Evolutionary conservation across 1,140 invertebrate genomes (phyloP).

Genomic region (Philotrypesis tridentata): DNA sequence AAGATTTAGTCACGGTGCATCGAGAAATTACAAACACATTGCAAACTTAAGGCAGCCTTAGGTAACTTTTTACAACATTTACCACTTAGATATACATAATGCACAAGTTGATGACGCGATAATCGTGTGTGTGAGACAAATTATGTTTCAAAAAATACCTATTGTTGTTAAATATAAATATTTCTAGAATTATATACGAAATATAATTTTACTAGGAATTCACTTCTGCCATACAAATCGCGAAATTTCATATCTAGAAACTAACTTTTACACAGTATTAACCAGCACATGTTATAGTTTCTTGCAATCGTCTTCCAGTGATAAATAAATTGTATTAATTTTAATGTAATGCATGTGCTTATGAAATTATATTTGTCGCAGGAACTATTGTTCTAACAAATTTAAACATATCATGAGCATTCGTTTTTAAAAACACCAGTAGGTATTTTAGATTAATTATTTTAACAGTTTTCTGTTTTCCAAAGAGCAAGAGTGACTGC

Average conservation of each 20-base stretch:
- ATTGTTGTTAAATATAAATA: slow-evolving; percentile 38
- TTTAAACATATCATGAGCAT: slow-evolving; percentile 45
- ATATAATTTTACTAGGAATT: slow-evolving; percentile 24
- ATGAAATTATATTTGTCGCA: slow-evolving; percentile 12
- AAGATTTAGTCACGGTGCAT: slow-evolving; percentile 89
- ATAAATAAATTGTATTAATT: neutral
- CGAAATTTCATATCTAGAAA: neutral
- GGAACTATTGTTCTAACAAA: slow-evolving; percentile 20
- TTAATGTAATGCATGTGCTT: neutral
- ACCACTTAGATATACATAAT: slow-evolving; percentile 55
- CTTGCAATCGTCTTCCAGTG: slow-evolving; percentile 30
- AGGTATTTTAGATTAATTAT: slow-evolving; percentile 42
- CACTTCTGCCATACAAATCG: neutral
- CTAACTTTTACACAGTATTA: slow-evolving; percentile 10
- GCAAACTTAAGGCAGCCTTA: slow-evolving; percentile 79
- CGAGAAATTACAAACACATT: slow-evolving; percentile 86
- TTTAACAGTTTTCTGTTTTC: slow-evolving; percentile 2
- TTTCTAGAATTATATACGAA: neutral
- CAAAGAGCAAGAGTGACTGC: slow-evolving; percentile 38
- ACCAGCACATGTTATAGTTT: slow-evolving; percentile 15
- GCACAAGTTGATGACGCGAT: slow-evolving; percentile 45
- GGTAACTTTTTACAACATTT: slow-evolving; percentile 67
- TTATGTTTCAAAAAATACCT: slow-evolving; percentile 48
- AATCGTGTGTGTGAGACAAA: slow-evolving; percentile 45
- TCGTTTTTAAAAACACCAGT: slow-evolving; percentile 32